A percentile compares a stretch with the other conserved stretches of the same genome.
phyloP scores from a whole-genome alignment of 2,888 invertebrate species.

The Hofmannophila pseudospretella region DNA sequence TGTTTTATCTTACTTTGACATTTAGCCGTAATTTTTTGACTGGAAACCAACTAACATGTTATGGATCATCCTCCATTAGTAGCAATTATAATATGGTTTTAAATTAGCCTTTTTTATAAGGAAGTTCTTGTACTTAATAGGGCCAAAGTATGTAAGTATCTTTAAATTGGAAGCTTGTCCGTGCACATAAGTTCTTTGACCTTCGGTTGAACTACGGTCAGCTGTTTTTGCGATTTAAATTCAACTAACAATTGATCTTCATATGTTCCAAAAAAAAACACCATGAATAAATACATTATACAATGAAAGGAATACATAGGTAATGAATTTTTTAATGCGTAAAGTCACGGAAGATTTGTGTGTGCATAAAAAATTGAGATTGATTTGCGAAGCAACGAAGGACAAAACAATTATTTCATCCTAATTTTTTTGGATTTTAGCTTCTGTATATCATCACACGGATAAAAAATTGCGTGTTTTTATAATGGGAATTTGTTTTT shows the following conservation, averaged over 20 bases:
- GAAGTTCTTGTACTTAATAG: slow-evolving; percentile 1
- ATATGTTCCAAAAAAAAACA: not conserved
- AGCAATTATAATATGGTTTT: too few relatives aligned
- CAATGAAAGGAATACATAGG: not conserved
- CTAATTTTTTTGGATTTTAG: slow-evolving; percentile 11
- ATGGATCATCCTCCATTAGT: too few relatives aligned
- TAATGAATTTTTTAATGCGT: slow-evolving; percentile 14
- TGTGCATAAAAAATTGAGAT: slow-evolving; percentile 30
- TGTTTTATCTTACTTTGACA: not conserved
- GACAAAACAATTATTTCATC: slow-evolving; percentile 14
- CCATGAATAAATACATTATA: too few relatives aligned
- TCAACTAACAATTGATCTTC: slow-evolving; percentile 4
- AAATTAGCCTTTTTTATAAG: slow-evolving; percentile 10
- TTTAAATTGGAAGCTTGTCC: slow-evolving; percentile 1
- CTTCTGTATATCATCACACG: slow-evolving; percentile 5
- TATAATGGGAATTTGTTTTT: not conserved
- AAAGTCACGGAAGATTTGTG: slow-evolving; percentile 18
- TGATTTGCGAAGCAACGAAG: slow-evolving; percentile 20
- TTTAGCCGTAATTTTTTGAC: not conserved
- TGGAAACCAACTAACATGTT: not conserved
- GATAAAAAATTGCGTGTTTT: not conserved
- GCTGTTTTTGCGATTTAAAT: slow-evolving; percentile 10
- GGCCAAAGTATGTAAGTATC: too few relatives aligned
- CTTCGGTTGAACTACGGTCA: too few relatives aligned
- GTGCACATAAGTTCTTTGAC: slow-evolving; percentile 25